A percentile compares a stretch with the other conserved stretches of the same genome.
These are phyloP conservation scores for Ecliptopera silaceata DNA, from an alignment of 2,888 invertebrate species.

Conservation along the genomic window DNA sequence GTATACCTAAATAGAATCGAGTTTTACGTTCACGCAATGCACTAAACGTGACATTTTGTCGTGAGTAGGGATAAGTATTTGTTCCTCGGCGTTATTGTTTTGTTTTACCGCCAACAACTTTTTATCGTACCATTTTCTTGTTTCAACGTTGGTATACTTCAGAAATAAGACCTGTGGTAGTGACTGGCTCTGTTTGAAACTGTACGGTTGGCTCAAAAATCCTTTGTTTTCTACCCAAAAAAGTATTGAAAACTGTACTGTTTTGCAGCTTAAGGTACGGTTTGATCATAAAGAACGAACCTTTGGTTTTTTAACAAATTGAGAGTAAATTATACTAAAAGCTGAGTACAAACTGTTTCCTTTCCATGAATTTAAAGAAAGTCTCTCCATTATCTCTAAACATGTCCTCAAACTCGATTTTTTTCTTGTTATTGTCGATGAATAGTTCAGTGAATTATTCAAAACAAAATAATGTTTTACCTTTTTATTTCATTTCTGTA, in stretches of 20 bases:
- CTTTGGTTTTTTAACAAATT: no score
- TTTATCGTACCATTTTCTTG: slow-evolving; percentile 15
- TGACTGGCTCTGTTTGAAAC: slow-evolving; percentile 33
- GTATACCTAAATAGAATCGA: slow-evolving; percentile 42
- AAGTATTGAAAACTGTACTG: slow-evolving; percentile 44
- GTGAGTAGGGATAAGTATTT: slow-evolving; percentile 40
- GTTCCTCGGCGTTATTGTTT: slow-evolving; percentile 31
- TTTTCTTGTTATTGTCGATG: no score
- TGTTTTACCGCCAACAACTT: slow-evolving; percentile 21
- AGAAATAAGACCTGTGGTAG: slow-evolving; percentile 27
- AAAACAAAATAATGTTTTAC: background rate
- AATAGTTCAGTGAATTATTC: no score
- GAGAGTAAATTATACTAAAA: no score
- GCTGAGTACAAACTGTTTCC: no score
- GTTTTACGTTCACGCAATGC: slow-evolving; percentile 40
- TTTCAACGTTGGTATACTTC: slow-evolving; percentile 12
- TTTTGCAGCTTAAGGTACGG: slow-evolving; percentile 48
- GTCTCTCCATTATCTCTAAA: no score
- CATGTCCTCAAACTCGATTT: no score
- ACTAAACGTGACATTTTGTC: slow-evolving; percentile 44
- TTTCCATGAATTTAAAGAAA: slow-evolving; percentile 27
- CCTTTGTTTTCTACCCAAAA: slow-evolving; percentile 50
- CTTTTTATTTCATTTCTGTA: slow-evolving; percentile 33
- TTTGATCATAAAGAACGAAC: slow-evolving; percentile 49
- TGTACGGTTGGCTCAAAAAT: slow-evolving; percentile 41